A percentile compares a stretch with the other conserved stretches of the same genome.
These are phyloP conservation scores for Anthonomus grandis DNA, from an alignment of 1,140 invertebrate genomes.

Conservation along the genomic window DNA sequence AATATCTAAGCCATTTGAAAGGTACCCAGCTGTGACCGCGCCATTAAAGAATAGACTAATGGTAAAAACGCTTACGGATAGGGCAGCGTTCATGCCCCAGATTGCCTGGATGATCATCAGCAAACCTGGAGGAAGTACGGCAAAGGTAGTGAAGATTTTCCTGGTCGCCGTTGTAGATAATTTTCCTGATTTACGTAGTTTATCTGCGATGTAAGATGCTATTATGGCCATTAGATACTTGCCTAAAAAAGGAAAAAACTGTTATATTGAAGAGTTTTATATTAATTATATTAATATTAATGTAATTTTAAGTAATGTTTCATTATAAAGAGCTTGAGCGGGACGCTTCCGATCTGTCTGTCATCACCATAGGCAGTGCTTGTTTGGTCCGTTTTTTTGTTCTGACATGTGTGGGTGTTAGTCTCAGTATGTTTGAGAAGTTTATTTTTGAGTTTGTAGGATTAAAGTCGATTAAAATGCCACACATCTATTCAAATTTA, in stretches of 20 bases:
- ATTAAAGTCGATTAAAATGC: too few relatives aligned
- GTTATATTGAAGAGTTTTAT: too few relatives aligned
- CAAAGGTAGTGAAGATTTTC: conserved; percentile 66
- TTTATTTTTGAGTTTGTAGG: too few relatives aligned
- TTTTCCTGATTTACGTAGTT: conserved; percentile 58
- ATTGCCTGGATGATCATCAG: conserved; percentile 70
- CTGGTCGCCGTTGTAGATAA: conserved; percentile 68
- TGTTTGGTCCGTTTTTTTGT: too few relatives aligned
- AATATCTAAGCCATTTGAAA: conserved; percentile 86
- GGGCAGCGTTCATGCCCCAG: conserved; percentile 62
- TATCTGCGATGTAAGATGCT: conserved; percentile 68
- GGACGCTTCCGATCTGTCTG: too few relatives aligned
- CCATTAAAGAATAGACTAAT: conserved; percentile 77
- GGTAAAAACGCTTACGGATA: conserved; percentile 73
- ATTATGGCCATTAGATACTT: conserved; percentile 75
- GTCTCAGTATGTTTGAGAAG: too few relatives aligned
- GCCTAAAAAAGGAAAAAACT: conserved; percentile 52
- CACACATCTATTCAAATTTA: too few relatives aligned
- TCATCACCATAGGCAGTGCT: too few relatives aligned
- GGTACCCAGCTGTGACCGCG: conserved; percentile 80
- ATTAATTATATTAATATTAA: too few relatives aligned
- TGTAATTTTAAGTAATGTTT: too few relatives aligned
- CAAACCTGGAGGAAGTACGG: conserved; percentile 58
- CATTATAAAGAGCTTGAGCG: too few relatives aligned
- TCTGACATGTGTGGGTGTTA: too few relatives aligned